Conservation (phyloP, 2,888 invertebrate species). For the Sialis lutaria region DNA sequence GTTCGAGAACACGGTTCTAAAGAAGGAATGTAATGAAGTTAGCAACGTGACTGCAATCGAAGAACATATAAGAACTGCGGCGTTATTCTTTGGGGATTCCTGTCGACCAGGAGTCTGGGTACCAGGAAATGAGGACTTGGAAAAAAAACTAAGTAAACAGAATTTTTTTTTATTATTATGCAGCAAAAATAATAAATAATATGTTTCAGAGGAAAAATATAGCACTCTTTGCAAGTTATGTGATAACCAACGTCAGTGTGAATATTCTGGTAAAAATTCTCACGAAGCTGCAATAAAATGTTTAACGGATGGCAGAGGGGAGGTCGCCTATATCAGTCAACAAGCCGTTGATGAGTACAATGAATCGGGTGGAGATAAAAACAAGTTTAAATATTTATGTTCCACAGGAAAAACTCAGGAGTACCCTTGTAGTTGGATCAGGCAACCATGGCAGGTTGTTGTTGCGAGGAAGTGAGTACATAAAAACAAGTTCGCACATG, state of each 20-base stretch:
- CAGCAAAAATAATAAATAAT: neutral
- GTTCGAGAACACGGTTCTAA: conserved; percentile 28
- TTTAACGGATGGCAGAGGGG: conserved; percentile 28
- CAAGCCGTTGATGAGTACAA: conserved; percentile 21
- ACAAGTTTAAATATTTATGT: conserved; percentile 19
- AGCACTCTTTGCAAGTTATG: conserved; percentile 39
- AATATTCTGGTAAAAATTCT: conserved; percentile 23
- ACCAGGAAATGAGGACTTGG: conserved; percentile 30
- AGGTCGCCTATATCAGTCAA: conserved; percentile 35
- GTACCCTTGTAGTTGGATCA: conserved; percentile 38
- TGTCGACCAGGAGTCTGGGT: conserved; percentile 58
- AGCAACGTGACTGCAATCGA: conserved; percentile 27
- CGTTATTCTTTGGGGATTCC: conserved; percentile 43
- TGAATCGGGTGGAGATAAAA: conserved; percentile 15
- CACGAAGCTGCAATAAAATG: conserved; percentile 35
- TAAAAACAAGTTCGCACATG: too few species aligned
- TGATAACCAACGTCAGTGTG: conserved; percentile 21
- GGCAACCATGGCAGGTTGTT: conserved; percentile 41
- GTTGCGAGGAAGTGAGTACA: conserved; percentile 30
- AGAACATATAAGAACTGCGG: conserved; percentile 41
- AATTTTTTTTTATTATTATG: neutral
- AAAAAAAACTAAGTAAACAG: conserved; percentile 39
- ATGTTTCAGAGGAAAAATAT: conserved; percentile 30
- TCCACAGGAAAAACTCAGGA: conserved; percentile 17
- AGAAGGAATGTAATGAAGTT: conserved; percentile 12